Base-by-base conservation (phyloP, 2,888 invertebrate genomes). In the Cheilosia vernalis region DNA sequence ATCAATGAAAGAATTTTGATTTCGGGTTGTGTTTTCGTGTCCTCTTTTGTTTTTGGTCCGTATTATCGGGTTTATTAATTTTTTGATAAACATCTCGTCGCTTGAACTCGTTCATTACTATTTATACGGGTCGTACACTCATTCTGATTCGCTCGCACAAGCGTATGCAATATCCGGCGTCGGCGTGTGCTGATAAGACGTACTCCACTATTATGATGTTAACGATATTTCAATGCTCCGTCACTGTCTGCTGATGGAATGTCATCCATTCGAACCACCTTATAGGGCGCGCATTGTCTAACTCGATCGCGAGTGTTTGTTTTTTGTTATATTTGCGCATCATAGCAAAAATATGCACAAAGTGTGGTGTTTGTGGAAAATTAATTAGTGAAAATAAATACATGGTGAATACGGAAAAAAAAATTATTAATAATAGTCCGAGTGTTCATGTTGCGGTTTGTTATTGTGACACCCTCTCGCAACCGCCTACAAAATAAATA, bases 1-100 rank as follows among this genome's bases (percentile, higher is more conserved):
- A 85, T 85, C 85, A 85, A 80, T 80, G 74, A 85, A 64, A 33
- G 66, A 76, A 61, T 85, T 72, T 80, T 66, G 64, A 69, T 60
- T 80, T 60, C 40, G 56, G 61, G 56, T 74, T 79, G 27, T 66
- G 37, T 42, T 51, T 37, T 37, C 9, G 33, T 7, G 5, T 27
- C 27, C 6, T 27, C 33, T 33, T 37, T 4, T 27, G 51, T 33
- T 60, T 30, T 30, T 30, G 30, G 51, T 66, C 47, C 30, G 27
- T 44, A 55, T 42, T 56, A 37, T 69, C 44, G 53, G 19, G 27
- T 66, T 64, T 73, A 73, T 72, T 49, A 21, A 21, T 66, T 67
- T 42, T 70, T 60, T 60, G 80, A 69, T 72, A 64, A 73, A 63
- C 53, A 73, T 67, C 21, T 64, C n/a, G 44, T 56, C 44, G 49